Base-by-base conservation (phyloP, 2,797 vertebrate species). In the Ctenopoma kingsleyae region DNA sequence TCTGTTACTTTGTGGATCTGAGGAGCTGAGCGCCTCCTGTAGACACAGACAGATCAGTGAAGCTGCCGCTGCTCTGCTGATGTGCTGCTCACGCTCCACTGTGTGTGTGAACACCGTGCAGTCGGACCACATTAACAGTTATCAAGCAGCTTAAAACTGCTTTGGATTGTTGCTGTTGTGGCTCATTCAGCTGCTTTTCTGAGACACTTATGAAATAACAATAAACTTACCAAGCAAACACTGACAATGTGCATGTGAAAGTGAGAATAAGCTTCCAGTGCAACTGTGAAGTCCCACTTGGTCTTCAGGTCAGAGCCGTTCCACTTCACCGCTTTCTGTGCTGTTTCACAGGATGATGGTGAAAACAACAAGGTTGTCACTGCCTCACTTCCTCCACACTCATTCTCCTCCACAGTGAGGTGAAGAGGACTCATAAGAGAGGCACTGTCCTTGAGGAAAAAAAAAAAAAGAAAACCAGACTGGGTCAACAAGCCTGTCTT, bases 361-460 rank as follows among this genome's bases (percentile, higher is more conserved):
- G 48, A 54, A 62, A 71, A 67, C 58, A 64, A 49, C 48, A 50
- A 46, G 35, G 17, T 30, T 41, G 54, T 61, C 54, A 65, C 47
- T 51, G 54, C 35, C 20, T 57, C 49, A 16, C 54, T 52, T 60
- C 55, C 38, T 47, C 20, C 13, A 10, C 32, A 20, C 20, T 38
- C 27, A 49, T 40, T 48, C 50, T 43, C 51, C 22, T 50, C 30
- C 67, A 44, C 52, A 32, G 41, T 48, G 55, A 32, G 38, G 66
- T 32, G 9, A 49, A 58, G 54, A 47, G 38, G 38, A 48, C 36
- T 38, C 20, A 25, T 38, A 54, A 0, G 8, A 66, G 12, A 57
- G 16, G 17, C 41, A 9, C 19, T 36, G 52, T 56, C 58, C 78
- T 68, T 72, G 43, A 30, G 38, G 30, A 59, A 27, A 51, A 50